phyloP scores from a whole-genome alignment of 2,888 invertebrate genomes.

The Xestia rhomboidea region DNA sequence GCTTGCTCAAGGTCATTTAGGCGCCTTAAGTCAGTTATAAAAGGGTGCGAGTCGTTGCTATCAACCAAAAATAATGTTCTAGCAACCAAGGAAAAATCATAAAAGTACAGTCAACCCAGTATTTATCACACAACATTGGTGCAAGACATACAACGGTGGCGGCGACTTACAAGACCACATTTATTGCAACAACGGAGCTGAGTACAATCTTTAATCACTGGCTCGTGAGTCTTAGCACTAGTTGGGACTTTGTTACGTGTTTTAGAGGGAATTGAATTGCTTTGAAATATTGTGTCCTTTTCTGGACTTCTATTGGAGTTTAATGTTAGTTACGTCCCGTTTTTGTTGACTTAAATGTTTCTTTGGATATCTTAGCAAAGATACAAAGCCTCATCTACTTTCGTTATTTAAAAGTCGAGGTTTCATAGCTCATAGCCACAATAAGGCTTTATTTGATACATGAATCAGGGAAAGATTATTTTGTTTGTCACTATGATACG shows the following conservation, averaged over 20 bases:
- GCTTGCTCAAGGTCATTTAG: no score
- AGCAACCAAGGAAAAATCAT: constrained; percentile 1
- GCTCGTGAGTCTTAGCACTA: constrained; percentile 70
- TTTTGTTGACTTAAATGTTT: not conserved
- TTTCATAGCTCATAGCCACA: not conserved
- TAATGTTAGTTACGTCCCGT: not conserved
- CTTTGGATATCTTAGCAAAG: not conserved
- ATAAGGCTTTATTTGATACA: not conserved
- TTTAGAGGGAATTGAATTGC: constrained; percentile 36
- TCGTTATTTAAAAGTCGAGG: not conserved
- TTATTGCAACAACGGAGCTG: constrained; percentile 61
- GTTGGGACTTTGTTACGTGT: constrained; percentile 66
- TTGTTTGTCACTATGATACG: not conserved
- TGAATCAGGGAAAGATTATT: not conserved
- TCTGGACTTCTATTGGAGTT: not conserved
- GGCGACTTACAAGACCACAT: constrained; percentile 55
- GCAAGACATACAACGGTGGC: constrained; percentile 35
- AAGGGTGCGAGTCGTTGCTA: no score
- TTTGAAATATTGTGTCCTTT: constrained; percentile 26
- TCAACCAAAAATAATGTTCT: no score
- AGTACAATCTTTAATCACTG: constrained; percentile 78
- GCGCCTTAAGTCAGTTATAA: no score
- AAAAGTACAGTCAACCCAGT: constrained; percentile 21
- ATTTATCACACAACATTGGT: constrained; percentile 44
- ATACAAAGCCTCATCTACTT: not conserved